phyloP scores from a whole-genome alignment of 2,113 vertebrate genomes.

The Vulpes lagopus region DNA sequence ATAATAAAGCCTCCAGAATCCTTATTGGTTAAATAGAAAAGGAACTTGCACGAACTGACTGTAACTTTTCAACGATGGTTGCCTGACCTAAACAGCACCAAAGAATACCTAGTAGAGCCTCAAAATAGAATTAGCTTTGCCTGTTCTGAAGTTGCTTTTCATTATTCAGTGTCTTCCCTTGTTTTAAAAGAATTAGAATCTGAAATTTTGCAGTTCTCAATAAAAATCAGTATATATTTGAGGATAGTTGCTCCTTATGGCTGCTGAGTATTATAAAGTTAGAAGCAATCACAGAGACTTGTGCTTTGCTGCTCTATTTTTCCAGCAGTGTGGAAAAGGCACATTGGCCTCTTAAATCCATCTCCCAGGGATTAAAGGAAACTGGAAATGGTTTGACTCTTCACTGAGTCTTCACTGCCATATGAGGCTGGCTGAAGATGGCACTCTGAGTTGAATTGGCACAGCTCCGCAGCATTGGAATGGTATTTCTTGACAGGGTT shows the following conservation, averaged over 20 bases:
- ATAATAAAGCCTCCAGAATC: background rate
- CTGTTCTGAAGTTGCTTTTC: background rate
- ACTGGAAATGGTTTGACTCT: conserved; percentile 65
- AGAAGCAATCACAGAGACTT: background rate
- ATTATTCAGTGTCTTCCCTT: conserved; percentile 16
- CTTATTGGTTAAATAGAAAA: background rate
- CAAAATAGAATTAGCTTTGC: background rate
- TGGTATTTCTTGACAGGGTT: conserved; percentile 53
- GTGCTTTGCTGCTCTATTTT: conserved; percentile 41
- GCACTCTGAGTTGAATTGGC: conserved; percentile 59
- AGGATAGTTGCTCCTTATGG: background rate
- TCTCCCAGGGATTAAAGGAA: conserved; percentile 43
- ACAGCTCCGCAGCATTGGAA: conserved; percentile 41
- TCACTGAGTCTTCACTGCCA: conserved; percentile 56
- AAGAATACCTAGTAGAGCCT: background rate
- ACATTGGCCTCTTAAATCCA: conserved; percentile 57
- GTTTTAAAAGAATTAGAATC: conserved; percentile 19
- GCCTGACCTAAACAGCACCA: background rate
- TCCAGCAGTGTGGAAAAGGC: conserved; percentile 53
- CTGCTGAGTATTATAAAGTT: conserved; percentile 17
- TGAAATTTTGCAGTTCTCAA: background rate
- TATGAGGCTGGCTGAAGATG: conserved; percentile 57
- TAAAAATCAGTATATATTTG: conserved; percentile 30
- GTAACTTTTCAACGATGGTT: background rate
- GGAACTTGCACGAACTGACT: background rate